Percentiles rank a stretch among this genome's conserved stretches.
Conservation (phyloP, 2,888 invertebrate genomes). For the Helobdella robusta region DNA sequence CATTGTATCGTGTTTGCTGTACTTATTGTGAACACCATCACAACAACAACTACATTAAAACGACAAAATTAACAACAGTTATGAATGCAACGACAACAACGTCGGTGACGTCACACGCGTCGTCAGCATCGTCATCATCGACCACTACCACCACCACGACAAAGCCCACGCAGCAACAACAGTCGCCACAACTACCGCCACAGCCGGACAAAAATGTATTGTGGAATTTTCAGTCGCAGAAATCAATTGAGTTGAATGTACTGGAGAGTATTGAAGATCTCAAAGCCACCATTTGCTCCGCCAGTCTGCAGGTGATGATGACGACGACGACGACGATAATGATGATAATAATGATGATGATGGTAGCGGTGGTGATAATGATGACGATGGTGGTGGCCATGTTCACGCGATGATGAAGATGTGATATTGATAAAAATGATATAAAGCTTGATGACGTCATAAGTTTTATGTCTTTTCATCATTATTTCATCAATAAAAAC, state of each 20-base stretch:
- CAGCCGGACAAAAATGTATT: conserved; percentile 40
- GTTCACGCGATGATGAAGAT: no score
- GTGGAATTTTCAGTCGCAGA: conserved; percentile 62
- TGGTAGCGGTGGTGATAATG: conserved; percentile 15
- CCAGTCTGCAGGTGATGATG: conserved; percentile 45
- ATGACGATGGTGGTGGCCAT: not conserved
- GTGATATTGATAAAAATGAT: no score
- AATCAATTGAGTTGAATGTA: conserved; percentile 70
- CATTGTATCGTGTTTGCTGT: not conserved
- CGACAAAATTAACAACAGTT: not conserved
- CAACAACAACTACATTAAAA: not conserved
- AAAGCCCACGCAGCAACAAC: conserved; percentile 25
- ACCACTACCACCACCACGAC: not conserved
- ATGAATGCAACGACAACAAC: not conserved
- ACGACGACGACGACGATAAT: conserved; percentile 17
- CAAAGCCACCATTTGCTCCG: conserved; percentile 44
- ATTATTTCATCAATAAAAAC: no score
- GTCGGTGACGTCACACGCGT: no score
- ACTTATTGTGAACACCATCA: not conserved
- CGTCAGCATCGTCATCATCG: not conserved
- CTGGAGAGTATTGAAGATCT: conserved; percentile 54
- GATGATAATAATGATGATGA: conserved; percentile 21
- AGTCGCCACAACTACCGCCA: conserved; percentile 33
- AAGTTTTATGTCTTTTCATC: no score
- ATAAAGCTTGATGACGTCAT: no score